Conservation (phyloP, 1,140 invertebrate genomes). For the Zaprionus lachaisei region DNA sequence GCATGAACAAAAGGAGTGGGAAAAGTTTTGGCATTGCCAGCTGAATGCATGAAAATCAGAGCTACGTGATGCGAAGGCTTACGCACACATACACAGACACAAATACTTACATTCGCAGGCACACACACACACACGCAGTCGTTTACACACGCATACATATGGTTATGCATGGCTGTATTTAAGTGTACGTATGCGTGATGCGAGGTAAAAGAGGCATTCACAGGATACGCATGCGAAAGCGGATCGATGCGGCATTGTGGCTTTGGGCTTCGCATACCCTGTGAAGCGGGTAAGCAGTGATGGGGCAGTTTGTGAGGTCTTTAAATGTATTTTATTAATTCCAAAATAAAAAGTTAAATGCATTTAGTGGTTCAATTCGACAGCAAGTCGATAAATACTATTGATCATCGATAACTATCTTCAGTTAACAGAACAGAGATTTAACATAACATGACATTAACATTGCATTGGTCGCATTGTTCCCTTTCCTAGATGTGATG, state of each 20-base stretch:
- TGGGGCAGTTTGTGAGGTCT: background rate
- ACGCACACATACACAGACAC: conserved; percentile 13
- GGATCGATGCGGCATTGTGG: conserved; percentile 35
- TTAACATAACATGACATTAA: background rate
- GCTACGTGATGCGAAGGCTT: conserved; percentile 37
- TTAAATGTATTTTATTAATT: background rate
- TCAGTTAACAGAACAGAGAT: background rate
- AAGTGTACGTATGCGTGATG: conserved; percentile 30
- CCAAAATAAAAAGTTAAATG: too few species aligned
- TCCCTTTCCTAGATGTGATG: too few species aligned
- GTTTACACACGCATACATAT: conserved; percentile 3
- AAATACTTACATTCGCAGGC: too few species aligned
- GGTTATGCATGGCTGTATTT: conserved; percentile 2
- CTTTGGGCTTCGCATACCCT: conserved; percentile 20
- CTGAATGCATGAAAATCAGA: conserved; percentile 51
- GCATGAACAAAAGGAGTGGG: background rate
- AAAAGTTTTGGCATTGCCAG: conserved; percentile 39
- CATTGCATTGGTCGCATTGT: too few species aligned
- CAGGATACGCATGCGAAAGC: conserved; percentile 42
- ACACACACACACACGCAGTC: conserved; percentile 20
- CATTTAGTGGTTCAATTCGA: too few species aligned
- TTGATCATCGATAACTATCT: background rate
- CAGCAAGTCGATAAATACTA: too few species aligned
- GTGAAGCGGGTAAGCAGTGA: background rate
- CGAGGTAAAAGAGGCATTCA: conserved; percentile 54